These are phyloP conservation scores for Halisarca cf. caerulea DNA, from an alignment of 37 sponge, comb jelly and placozoan genomes.

Conservation along the genomic window DNA sequence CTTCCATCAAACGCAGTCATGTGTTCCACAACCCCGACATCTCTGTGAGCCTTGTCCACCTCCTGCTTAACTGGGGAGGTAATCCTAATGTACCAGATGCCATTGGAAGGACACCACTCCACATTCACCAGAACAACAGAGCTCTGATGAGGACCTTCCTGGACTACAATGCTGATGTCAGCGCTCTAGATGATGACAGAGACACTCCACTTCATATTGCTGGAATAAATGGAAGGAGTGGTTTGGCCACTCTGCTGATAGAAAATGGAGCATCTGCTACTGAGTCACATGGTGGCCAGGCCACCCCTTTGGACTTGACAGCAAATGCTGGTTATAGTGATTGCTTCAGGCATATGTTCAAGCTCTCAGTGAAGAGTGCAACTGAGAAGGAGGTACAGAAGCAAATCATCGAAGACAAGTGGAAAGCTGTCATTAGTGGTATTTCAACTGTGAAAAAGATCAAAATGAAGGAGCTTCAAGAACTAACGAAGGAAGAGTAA, in stretches of 20 bases:
- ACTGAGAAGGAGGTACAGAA: too few species aligned
- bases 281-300: not conserved
- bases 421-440: too few species aligned
- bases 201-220: slow-evolving; percentile 21
- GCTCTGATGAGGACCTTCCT: not conserved
- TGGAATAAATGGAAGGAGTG: not conserved
- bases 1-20: slow-evolving; percentile 14
- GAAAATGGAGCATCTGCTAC: not conserved
- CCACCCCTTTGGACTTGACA: too few species aligned
- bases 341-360: too few species aligned
- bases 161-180: not conserved
- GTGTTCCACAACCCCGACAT: not conserved
- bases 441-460: too few species aligned
- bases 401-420: too few species aligned
- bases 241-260: not conserved
- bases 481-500: too few species aligned
- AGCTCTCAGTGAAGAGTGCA: too few species aligned
- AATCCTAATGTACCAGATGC: slow-evolving; percentile 19
- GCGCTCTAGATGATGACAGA: not conserved
- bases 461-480: too few species aligned
- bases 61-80: slow-evolving; percentile 28
- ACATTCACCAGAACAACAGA: not conserved
- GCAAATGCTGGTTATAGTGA: too few species aligned
- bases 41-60: not conserved
- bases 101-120: not conserved